These are phyloP conservation scores for Crotalus tigris DNA, from an alignment of 2,113 vertebrate genomes.

Conservation along the genomic window DNA sequence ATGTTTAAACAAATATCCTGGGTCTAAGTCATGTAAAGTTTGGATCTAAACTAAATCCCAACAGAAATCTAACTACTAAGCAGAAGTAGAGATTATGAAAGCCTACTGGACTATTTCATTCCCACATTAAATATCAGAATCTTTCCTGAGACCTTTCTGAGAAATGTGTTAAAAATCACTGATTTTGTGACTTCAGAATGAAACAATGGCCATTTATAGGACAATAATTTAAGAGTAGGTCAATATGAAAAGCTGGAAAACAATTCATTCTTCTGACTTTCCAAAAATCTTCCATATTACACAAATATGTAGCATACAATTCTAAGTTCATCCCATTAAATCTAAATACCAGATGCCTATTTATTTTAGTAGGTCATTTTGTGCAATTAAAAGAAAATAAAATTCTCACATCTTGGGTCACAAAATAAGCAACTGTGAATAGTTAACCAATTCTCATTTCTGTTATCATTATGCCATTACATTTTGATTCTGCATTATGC, in stretches of 20 bases:
- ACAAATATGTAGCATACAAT: not conserved
- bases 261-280: not conserved
- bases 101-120: not conserved
- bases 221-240: not conserved
- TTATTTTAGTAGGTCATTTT: not conserved
- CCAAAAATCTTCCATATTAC: not conserved
- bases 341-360: not conserved
- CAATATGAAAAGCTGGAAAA: not conserved
- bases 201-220: not conserved
- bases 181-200: not conserved
- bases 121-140: not conserved
- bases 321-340: not conserved
- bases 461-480: slow-evolving; percentile 26
- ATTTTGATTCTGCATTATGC: slow-evolving; percentile 28
- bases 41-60: not conserved
- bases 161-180: not conserved
- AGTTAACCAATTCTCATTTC: slow-evolving; percentile 34
- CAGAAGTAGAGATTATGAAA: not conserved
- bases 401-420: not conserved
- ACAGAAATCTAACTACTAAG: not conserved
- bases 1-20: not conserved
- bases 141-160: not conserved
- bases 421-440: slow-evolving; percentile 32
- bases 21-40: not conserved
- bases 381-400: not conserved